phyloP scores from a whole-genome alignment of 2,797 vertebrate species.

The Pogoniulus pusillus region DNA sequence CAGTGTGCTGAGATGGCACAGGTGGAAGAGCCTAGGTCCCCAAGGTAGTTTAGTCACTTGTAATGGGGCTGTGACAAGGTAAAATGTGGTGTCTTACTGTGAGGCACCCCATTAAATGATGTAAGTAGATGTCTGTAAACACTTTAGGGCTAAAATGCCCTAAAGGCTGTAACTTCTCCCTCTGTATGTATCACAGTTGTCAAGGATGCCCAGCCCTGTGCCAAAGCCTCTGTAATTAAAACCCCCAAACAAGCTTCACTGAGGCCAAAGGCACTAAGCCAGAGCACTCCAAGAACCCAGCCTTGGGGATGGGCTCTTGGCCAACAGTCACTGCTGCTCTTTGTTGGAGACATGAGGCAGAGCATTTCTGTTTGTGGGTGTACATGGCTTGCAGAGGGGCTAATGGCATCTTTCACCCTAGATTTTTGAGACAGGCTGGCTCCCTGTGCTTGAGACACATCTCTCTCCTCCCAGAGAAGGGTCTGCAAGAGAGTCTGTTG shows the following conservation, averaged over 20 bases:
- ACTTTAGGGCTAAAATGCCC: not conserved
- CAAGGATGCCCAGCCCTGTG: not conserved
- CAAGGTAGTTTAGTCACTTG: not conserved
- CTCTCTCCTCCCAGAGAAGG: not conserved
- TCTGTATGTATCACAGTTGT: not conserved
- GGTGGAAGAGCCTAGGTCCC: not conserved
- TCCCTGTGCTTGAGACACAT: not conserved
- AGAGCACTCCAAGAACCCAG: not conserved
- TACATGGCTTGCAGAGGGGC: not conserved
- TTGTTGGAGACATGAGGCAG: fast-evolving
- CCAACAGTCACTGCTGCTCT: not conserved
- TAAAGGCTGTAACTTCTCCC: not conserved
- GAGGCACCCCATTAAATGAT: not conserved
- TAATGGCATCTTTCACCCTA: not conserved
- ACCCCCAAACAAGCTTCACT: not conserved
- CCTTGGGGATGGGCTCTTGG: not conserved
- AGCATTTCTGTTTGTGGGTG: not conserved
- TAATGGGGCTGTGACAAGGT: not conserved
- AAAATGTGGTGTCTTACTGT: not conserved
- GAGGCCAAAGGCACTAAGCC: not conserved
- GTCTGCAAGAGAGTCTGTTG: not conserved
- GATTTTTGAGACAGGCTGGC: not conserved
- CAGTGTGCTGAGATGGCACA: not conserved
- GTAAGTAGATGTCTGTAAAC: not conserved
- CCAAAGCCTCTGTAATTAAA: not conserved